Evolutionary conservation across 1,140 invertebrate genomes (phyloP).

Genomic region (Drosophila paulistorum): DNA sequence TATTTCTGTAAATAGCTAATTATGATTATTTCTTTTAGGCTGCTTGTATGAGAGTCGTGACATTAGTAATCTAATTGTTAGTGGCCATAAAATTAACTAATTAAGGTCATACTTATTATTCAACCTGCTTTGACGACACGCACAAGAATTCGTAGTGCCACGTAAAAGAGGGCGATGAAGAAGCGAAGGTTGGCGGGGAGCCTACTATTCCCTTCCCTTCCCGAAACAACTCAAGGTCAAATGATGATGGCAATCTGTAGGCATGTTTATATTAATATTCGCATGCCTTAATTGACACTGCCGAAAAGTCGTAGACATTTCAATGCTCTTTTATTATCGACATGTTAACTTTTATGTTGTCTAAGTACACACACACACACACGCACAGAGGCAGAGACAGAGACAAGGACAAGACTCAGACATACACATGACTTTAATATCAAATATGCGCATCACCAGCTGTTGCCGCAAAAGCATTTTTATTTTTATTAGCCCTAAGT

Average conservation of each 20-base stretch:
- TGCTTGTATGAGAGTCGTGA: conserved; percentile 50
- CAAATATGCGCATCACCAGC: conserved; percentile 75
- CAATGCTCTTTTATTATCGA: conserved; percentile 53
- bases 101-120: conserved; percentile 78
- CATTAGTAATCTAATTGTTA: conserved; percentile 78
- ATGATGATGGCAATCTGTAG: conserved; percentile 19
- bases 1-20: conserved; percentile 11
- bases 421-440: conserved; percentile 56
- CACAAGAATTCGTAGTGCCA: conserved; percentile 18
- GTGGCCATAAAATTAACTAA: conserved; percentile 80
- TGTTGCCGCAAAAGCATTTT: conserved; percentile 61
- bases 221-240: conserved; percentile 35
- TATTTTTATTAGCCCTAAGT: conserved; percentile 68
- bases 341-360: conserved; percentile 67
- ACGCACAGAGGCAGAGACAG: neutral
- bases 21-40: neutral
- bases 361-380: conserved; percentile 45
- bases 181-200: conserved; percentile 16
- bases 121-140: conserved; percentile 60
- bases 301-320: conserved; percentile 27
- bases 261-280: conserved; percentile 16
- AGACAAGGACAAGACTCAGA: neutral
- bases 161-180: neutral
- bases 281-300: conserved; percentile 49
- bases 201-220: neutral